Evolutionary conservation across 2,113 vertebrate genomes (phyloP).

Genomic region (Strigops habroptila): DNA sequence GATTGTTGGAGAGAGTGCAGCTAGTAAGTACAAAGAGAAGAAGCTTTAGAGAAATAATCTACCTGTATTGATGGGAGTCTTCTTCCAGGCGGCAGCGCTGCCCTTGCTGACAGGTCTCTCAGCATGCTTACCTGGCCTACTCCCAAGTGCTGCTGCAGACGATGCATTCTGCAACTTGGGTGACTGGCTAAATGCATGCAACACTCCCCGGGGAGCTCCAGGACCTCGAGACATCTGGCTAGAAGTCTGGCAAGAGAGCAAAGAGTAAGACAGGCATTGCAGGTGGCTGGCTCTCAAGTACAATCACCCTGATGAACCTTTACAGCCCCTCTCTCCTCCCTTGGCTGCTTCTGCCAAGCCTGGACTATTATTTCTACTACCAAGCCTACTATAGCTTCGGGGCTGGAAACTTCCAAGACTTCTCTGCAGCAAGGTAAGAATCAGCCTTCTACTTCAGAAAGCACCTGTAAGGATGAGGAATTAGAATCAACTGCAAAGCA

Average conservation of each 20-base stretch:
- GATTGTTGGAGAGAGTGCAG: neutral
- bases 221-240: conserved; percentile 83
- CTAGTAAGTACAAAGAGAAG: neutral
- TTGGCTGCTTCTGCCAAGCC: conserved; percentile 2
- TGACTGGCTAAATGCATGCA: conserved; percentile 85
- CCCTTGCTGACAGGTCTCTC: conserved; percentile 80
- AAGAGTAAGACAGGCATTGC: rapidly evolving
- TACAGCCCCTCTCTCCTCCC: neutral
- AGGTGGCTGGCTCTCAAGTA: neutral
- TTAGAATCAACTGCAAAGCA: neutral
- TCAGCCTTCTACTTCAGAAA: neutral
- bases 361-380: neutral
- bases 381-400: neutral
- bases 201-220: conserved; percentile 75
- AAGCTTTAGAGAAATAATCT: conserved; percentile 13
- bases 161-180: conserved; percentile 88
- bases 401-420: neutral
- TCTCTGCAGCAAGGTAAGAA: neutral
- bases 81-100: conserved; percentile 87
- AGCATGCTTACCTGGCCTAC: conserved; percentile 85
- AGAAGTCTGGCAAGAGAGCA: conserved; percentile 67
- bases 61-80: conserved; percentile 85
- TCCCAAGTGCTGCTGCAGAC: conserved; percentile 79
- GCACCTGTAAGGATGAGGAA: neutral
- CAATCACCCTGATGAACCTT: neutral